These are phyloP conservation scores for Adelphocoris suturalis DNA, from an alignment of 2,888 invertebrate genomes.

Conservation along the genomic window DNA sequence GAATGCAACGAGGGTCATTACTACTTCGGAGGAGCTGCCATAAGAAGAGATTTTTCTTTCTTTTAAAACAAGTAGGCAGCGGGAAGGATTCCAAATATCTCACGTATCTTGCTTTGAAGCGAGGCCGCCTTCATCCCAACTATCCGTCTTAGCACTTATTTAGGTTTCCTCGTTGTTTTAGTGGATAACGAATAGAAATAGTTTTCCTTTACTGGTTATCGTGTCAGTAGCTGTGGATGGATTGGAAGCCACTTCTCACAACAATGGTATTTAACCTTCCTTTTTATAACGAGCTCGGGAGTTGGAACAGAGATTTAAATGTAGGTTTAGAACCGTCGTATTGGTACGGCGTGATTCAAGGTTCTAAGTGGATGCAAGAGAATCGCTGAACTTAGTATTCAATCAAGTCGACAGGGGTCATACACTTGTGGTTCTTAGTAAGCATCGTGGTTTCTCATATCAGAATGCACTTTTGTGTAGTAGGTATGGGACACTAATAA, in stretches of 20 bases:
- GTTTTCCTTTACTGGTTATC: conserved; percentile 13
- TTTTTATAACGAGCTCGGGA: too few species aligned
- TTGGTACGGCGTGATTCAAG: too few species aligned
- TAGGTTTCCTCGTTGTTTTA: background rate
- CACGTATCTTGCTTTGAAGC: conserved; percentile 19
- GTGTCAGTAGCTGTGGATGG: background rate
- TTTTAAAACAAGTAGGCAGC: background rate
- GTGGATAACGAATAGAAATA: conserved; percentile 13
- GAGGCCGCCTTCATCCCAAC: conserved; percentile 21
- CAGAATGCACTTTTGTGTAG: too few species aligned
- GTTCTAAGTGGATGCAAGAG: too few species aligned
- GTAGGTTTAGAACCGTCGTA: too few species aligned
- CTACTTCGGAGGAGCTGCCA: background rate
- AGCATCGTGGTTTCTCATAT: too few species aligned
- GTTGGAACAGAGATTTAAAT: too few species aligned
- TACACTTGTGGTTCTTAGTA: too few species aligned
- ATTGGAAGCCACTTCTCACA: background rate
- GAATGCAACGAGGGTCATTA: background rate
- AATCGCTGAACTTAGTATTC: too few species aligned
- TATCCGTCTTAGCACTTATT: background rate
- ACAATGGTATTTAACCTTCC: too few species aligned
- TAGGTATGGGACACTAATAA: too few species aligned
- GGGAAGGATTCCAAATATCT: conserved; percentile 20
- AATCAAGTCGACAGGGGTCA: too few species aligned
- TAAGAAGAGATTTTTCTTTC: conserved; percentile 3